Base-by-base conservation (phyloP, 2,888 invertebrate species). In the Rhamphomyia laevipes region DNA sequence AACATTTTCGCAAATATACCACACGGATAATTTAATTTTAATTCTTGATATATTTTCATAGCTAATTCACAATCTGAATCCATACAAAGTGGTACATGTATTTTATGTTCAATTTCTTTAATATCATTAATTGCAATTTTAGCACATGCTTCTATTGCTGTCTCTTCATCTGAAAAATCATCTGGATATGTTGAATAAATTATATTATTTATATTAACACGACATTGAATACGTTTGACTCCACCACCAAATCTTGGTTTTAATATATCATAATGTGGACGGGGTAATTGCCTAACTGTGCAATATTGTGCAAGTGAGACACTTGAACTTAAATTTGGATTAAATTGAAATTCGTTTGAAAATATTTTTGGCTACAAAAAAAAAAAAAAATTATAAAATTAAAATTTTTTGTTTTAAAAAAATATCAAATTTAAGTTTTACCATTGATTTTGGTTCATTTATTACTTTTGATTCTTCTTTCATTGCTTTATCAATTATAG, bases 1-100 rank as follows among this genome's bases (percentile, higher is more conserved):
- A 82, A 70, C 45, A 73, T 74, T 55, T 68, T 74, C 7, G 74
- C 75, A 72, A 79, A 77, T 17, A 82, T 66, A 13, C 82, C 82
- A 51, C 76, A 73, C 44, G 75, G 74, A 60, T 73, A 72, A 57
- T 63, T 64, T 31, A 57, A 56, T n/a, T 63, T 55, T 15, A 71
- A 43, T 51, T 63, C 65, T 2, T 61, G 54, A 46, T 60, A 65
- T 1, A 71, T 59, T 31, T 62, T 61, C 27, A 62, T 57, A 1
- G 61, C 57, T 9, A 71, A 55, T 17, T 69, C 68, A 2, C 55
- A 45, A 30, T 66, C 64, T 7, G 59, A 59, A 17, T 65, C 60
- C 0, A 58, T 56, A 45, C 64, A 64, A 2, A 61, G 43, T 0
- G 65, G 60, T 27, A 65, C 54, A 12, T 59, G 58, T 2, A 60